Base-by-base conservation (phyloP, 64 coral and sea anemone species). In the Astreopora myriophthalma region DNA sequence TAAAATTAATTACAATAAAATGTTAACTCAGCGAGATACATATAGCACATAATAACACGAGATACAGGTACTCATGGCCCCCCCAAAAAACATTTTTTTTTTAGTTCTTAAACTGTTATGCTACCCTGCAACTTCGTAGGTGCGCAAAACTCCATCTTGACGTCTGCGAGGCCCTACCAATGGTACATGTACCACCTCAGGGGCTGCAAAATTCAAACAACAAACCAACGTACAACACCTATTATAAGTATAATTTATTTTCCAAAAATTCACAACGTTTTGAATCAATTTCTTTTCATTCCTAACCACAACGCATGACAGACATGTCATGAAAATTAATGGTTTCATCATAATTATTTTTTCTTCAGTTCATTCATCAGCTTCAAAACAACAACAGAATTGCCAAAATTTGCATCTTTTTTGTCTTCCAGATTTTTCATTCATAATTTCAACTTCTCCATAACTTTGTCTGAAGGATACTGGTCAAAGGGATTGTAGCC, bases 101-200 rank as follows among this genome's bases (percentile, higher is more conserved):
- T n/a, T 83, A 83, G 37, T 83, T 63, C 5, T 37, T n/a, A 24
- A 83, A 83, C 6, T 37, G 79, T 83, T 83, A 83, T 65, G 79
- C 79, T 83, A 83, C 79, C 79, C 79, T 82, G 79, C 79, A 64
- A 83, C 55, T 83, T 20, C 28, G 55, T 38, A 64, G 55, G 52
- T 83, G 79, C 25, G 79, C 79, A 64, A 83, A 65, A 83, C 51
- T 83, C 79, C 79, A 83, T 83, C 79, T 64, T 24, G 79, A 83
- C 57, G 29, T 83, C 79, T 29, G 10, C 33, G 79, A 83, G 79
- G 79, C 79, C 79, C 79, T 83, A 83, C 57, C 49, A 83, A 38
- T 22, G 20, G 79, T 83, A 64, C 61, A 64, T 64, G 2, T 25
- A 32, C 32, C 79, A 63, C 32, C 30, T 83, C 79, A 83, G 79